Evolutionary conservation across 2,888 invertebrate genomes (phyloP).

Genomic region (Chromoteleia sp.): DNA sequence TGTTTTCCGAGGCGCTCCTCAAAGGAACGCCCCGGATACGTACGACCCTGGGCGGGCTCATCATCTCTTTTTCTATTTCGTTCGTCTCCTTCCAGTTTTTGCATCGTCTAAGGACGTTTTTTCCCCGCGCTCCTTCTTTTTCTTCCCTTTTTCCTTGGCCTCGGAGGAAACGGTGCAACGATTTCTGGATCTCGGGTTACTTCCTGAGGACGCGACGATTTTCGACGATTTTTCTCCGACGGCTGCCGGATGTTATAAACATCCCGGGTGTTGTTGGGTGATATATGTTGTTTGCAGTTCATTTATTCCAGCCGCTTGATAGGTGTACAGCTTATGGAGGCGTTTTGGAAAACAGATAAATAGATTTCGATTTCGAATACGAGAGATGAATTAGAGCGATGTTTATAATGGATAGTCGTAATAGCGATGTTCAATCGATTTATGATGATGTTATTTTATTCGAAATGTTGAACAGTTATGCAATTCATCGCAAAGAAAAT

Average conservation of each 20-base stretch:
- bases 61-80: conserved; percentile 24
- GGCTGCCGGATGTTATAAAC: conserved; percentile 56
- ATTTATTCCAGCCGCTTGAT: conserved; percentile 33
- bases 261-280: conserved; percentile 39
- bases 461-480: too few species aligned
- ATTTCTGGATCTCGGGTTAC: conserved; percentile 58
- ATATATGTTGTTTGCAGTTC: conserved; percentile 59
- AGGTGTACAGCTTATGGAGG: conserved; percentile 20
- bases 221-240: conserved; percentile 59
- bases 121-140: neutral
- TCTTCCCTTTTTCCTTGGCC: neutral
- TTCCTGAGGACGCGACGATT: conserved; percentile 53
- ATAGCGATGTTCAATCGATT: neutral
- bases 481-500: too few species aligned
- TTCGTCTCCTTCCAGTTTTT: conserved; percentile 19
- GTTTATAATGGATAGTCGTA: neutral
- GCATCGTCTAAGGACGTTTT: neutral
- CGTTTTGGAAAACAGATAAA: conserved; percentile 48
- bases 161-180: conserved; percentile 38
- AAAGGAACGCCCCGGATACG: conserved; percentile 61
- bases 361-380: conserved; percentile 18
- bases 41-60: conserved; percentile 56
- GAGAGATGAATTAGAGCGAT: conserved; percentile 12
- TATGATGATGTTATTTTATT: too few species aligned
- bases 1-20: conserved; percentile 44